Evolutionary conservation across 2,113 vertebrate genomes (phyloP).

Genomic region (Ptyas mucosa): DNA sequence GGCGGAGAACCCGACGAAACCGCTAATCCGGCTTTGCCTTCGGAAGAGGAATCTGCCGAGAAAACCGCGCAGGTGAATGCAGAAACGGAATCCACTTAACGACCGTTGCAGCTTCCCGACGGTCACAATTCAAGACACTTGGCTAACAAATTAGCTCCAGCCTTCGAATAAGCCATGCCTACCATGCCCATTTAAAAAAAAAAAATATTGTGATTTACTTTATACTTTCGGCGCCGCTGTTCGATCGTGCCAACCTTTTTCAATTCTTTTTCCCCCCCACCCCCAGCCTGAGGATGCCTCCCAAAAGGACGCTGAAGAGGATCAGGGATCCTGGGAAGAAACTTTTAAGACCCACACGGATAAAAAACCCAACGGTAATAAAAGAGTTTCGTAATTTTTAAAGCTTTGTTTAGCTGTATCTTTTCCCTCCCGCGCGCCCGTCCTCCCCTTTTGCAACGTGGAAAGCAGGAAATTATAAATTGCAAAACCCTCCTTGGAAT

Average conservation of each 20-base stretch:
- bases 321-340: slow-evolving; percentile 87
- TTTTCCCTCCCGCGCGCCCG: background rate
- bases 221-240: background rate
- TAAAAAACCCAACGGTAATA: slow-evolving; percentile 82
- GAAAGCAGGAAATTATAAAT: background rate
- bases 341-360: slow-evolving; percentile 88
- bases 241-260: background rate
- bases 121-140: too few species aligned
- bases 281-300: slow-evolving; percentile 48
- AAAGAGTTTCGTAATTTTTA: background rate
- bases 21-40: background rate
- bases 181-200: background rate
- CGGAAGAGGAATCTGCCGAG: background rate
- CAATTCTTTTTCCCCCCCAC: background rate
- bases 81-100: too few species aligned
- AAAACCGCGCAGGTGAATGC: slow-evolving; percentile 52
- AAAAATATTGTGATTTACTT: background rate
- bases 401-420: background rate
- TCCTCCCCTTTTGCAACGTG: background rate
- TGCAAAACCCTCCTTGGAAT: background rate
- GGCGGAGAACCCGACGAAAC: slow-evolving; percentile 30
- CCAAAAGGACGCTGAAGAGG: slow-evolving; percentile 55
- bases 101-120: too few species aligned
- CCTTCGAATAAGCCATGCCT: too few species aligned
- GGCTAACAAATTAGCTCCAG: background rate